Conservation (phyloP, 2,113 vertebrate species). For the Sisor rabdophorus region DNA sequence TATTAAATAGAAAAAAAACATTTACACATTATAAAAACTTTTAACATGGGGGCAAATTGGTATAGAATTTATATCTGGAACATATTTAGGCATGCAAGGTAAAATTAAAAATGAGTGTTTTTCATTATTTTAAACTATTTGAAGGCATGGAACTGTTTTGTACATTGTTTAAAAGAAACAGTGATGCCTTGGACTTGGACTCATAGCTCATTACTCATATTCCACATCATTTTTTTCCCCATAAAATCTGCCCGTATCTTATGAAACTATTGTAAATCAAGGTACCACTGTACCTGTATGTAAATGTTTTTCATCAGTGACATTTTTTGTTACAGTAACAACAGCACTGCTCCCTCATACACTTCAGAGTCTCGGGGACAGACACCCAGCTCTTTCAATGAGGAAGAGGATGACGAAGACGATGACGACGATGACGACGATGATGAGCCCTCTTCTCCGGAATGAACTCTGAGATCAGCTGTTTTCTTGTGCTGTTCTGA, state of each 20-base stretch:
- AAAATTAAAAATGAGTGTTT: too few relatives aligned
- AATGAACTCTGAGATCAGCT: constrained; percentile 64
- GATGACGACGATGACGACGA: constrained; percentile 65
- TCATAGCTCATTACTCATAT: too few relatives aligned
- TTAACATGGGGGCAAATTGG: not conserved
- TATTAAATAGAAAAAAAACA: not conserved
- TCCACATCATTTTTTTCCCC: too few relatives aligned
- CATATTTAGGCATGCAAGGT: not conserved
- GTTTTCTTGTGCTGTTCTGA: not conserved
- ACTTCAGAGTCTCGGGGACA: constrained; percentile 76
- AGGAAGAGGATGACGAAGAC: constrained; percentile 76
- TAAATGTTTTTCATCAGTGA: too few relatives aligned
- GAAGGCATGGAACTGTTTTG: too few relatives aligned
- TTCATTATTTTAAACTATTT: too few relatives aligned
- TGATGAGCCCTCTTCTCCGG: constrained; percentile 76
- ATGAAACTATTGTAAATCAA: too few relatives aligned
- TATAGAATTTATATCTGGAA: not conserved
- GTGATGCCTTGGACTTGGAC: too few relatives aligned
- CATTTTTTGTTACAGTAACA: constrained; percentile 66
- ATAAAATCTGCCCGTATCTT: too few relatives aligned
- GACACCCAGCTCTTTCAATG: constrained; percentile 80
- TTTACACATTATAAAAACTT: not conserved
- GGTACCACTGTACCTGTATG: too few relatives aligned
- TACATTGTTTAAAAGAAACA: too few relatives aligned
- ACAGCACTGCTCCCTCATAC: constrained; percentile 72